phyloP scores from a whole-genome alignment of 2,888 invertebrate genomes.

The Eristalinus sepulchralis region DNA sequence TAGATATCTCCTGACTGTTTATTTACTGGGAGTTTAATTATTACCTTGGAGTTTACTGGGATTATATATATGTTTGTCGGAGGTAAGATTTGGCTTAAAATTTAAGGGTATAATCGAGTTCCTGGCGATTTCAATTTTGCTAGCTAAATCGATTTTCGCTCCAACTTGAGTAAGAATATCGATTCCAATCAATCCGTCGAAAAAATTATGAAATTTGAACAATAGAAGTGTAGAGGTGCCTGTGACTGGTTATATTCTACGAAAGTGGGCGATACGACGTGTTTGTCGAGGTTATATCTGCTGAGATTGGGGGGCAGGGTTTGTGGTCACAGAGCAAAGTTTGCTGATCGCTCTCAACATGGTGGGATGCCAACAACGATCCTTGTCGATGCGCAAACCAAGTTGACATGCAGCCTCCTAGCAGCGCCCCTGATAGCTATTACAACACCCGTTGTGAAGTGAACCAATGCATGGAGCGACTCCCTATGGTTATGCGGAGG shows the following conservation, averaged over 20 bases:
- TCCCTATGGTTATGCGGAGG: too few species aligned
- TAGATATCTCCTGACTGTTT: neutral
- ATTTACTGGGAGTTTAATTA: neutral
- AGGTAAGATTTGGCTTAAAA: neutral
- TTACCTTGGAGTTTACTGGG: neutral
- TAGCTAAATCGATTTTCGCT: neutral
- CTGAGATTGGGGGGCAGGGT: too few species aligned
- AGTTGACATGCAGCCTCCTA: too few species aligned
- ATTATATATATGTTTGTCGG: neutral
- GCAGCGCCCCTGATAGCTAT: too few species aligned
- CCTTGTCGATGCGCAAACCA: too few species aligned
- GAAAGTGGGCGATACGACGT: neutral
- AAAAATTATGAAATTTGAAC: conserved; percentile 4
- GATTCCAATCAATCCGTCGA: neutral
- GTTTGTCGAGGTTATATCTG: conserved; percentile 18
- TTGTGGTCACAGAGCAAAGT: too few species aligned
- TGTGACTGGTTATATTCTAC: neutral
- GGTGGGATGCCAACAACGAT: too few species aligned
- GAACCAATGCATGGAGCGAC: too few species aligned
- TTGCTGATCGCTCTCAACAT: too few species aligned
- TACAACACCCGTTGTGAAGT: too few species aligned
- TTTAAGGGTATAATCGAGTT: neutral
- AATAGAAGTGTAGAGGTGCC: conserved; percentile 2
- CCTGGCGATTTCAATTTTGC: neutral
- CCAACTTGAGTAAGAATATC: neutral